Percentiles rank a stretch among this genome's conserved stretches.
Conservation (phyloP, 2,888 invertebrate genomes). For the Siphonodentalium dalli region DNA sequence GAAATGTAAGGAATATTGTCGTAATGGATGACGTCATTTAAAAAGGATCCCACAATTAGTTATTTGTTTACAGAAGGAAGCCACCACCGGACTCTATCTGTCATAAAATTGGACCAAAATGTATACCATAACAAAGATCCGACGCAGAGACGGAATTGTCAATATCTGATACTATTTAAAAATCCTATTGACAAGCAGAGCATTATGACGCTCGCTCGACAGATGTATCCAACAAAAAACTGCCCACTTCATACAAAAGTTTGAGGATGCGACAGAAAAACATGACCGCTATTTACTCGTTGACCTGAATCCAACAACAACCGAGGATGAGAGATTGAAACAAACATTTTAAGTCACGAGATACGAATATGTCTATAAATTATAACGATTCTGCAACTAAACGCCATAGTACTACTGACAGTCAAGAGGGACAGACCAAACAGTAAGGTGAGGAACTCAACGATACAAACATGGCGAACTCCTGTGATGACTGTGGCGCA, state of each 20-base stretch:
- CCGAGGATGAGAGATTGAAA: neutral
- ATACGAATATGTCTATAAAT: too few relatives aligned
- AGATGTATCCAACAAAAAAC: constrained; percentile 5
- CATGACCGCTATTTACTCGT: neutral
- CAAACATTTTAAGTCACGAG: too few relatives aligned
- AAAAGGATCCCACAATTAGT: constrained; percentile 15
- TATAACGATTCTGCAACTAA: too few relatives aligned
- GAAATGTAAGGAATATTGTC: constrained; percentile 22
- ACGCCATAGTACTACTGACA: too few relatives aligned
- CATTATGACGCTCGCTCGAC: constrained; percentile 6
- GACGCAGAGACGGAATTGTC: constrained; percentile 10
- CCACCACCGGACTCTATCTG: constrained; percentile 6
- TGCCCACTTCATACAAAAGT: neutral
- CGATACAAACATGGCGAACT: too few relatives aligned
- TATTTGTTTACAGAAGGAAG: constrained; percentile 22
- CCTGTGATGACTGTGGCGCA: constrained; percentile 21
- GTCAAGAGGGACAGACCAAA: too few relatives aligned
- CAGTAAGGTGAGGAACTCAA: too few relatives aligned
- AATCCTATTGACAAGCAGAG: constrained; percentile 12
- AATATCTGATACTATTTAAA: constrained; percentile 14
- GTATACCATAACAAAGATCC: constrained; percentile 11
- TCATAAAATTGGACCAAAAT: constrained; percentile 3
- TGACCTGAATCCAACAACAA: constrained; percentile 3
- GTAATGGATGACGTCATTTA: constrained; percentile 16
- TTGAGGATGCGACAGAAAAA: neutral